phyloP scores from a whole-genome alignment of 92 coral and sea anemone genomes.

The Heteractis magnifica region DNA sequence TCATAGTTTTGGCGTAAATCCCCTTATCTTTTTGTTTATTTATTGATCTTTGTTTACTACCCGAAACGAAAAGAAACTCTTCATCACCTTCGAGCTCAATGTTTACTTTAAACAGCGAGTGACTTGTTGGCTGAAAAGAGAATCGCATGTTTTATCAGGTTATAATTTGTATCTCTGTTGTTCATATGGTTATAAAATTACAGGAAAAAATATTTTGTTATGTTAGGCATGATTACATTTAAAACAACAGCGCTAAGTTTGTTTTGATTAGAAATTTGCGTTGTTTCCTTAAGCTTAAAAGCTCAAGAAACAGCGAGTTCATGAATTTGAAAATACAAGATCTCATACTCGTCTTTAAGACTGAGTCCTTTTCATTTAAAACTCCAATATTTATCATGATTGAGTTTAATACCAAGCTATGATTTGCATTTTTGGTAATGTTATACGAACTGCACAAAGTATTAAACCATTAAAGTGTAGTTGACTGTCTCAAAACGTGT shows the following conservation, averaged over 20 bases:
- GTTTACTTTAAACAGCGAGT: slow-evolving; percentile 7
- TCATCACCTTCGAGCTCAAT: background rate
- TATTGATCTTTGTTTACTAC: slow-evolving; percentile 1
- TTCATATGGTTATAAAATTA: background rate
- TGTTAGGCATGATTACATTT: background rate
- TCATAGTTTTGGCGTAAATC: background rate
- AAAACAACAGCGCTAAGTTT: background rate
- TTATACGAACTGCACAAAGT: background rate
- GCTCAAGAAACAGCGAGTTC: background rate
- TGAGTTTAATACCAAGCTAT: background rate
- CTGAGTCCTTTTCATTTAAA: background rate
- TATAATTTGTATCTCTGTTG: background rate
- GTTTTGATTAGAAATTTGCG: slow-evolving; percentile 1
- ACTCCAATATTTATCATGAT: background rate
- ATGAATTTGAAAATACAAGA: background rate
- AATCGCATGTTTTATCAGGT: background rate
- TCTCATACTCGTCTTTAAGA: background rate
- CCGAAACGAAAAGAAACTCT: background rate
- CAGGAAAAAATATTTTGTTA: background rate
- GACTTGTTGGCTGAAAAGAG: background rate
- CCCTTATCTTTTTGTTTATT: slow-evolving; percentile 12
- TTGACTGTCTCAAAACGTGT: background rate
- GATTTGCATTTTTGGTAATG: background rate
- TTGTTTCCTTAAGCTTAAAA: slow-evolving; percentile 1
- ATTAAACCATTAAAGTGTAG: background rate